Evolutionary conservation across 2,888 invertebrate species (phyloP), one percentile per base, ranked within the genome.

Genomic region (Synanthedon vespiformis): DNA sequence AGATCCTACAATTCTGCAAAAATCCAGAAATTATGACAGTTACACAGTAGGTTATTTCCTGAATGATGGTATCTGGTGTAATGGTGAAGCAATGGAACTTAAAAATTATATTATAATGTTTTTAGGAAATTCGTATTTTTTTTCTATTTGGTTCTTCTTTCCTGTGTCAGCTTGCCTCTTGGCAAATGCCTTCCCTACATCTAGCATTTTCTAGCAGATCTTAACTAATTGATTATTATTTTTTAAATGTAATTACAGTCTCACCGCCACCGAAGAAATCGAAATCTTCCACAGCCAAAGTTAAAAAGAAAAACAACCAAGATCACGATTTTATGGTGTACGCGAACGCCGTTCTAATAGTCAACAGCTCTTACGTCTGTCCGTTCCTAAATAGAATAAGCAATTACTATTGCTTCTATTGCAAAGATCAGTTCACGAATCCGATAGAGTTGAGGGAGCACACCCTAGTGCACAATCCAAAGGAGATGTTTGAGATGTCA

Each of bases 341-440:
- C 50, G 62, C 56, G 0, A 86, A 86, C 55, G 72, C 84, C 0
- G 58, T 80, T 0, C 71, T 74, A 0, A 78, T 87, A 22, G 77
- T 81, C 0, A 68, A 77, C 40, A 69, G 77, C 48, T 85, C 85
- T 0, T 87, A 70, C 16, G 78, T 83, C 5, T 83, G 81, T 48
- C 86, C 86, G 0, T 84, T 84, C 55, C 71, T 71, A 22, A 82
- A 79, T 40, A 58, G 81, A 22, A 79, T 82, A 27, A 83, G 81
- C 52, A 80, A 80, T 51, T 85, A 84, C 53, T 86, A 85, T 41
- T 87, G 86, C 51, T 81, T 73, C 18, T 87, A 86, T 41, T 87
- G 86, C 55, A 67, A 76, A 14, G 82, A 82, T 12, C 83, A 84
- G 12, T 86, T 83, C 61, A 81, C 80, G 0, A 80, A 83, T 41